Evolutionary conservation across 2,888 invertebrate species (phyloP), one percentile per base, ranked within the genome.

Genomic region (Cryptus armator): DNA sequence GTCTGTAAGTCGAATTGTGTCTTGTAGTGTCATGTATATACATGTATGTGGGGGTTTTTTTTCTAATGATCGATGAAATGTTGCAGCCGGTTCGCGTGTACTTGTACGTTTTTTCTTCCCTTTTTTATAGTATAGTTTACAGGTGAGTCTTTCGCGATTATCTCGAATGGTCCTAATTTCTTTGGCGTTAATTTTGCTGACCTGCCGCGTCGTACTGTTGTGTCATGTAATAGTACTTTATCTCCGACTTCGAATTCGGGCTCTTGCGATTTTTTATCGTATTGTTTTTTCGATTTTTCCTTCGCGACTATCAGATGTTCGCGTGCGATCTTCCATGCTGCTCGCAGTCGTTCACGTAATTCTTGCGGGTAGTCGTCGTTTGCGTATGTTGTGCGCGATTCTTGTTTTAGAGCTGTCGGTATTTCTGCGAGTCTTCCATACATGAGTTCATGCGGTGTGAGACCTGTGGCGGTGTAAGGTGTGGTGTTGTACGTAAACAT

Each of bases 401-500:
- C 37, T 10, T 51, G 43, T 16, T 71, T 78, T 1, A 76, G n/a
- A n/a, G 82, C 43, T 10, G 62, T 76, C 43, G 86, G 82, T 24
- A 84, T 19, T 14, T 76, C 77, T 12, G 86, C 66, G 37, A 24
- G 32, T 2, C 32, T 46, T 5, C 84, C 83, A 10, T 70, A 84
- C 4, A 82, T 12, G 14, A 83, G 64, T 64, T 83, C 78, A n/a
- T 81, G 46, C 1, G 79, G 79, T 0, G 81, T 66, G 32, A 32
- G 74, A 44, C 76, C 66, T 1, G 81, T 81, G 12, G 79, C 76
- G 2, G 75, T 83, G 44, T 90, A 87, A 6, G 72, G 76, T 10
- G 81, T 81, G 16, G 83, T 83, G 14, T 87, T 87, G 43, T 88
- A 89, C 0, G 85, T 83, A 53, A 89, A 87, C 71, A 87, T 85